Base-by-base conservation (phyloP, 1,140 invertebrate species). In the Brachionus plicatilis region DNA sequence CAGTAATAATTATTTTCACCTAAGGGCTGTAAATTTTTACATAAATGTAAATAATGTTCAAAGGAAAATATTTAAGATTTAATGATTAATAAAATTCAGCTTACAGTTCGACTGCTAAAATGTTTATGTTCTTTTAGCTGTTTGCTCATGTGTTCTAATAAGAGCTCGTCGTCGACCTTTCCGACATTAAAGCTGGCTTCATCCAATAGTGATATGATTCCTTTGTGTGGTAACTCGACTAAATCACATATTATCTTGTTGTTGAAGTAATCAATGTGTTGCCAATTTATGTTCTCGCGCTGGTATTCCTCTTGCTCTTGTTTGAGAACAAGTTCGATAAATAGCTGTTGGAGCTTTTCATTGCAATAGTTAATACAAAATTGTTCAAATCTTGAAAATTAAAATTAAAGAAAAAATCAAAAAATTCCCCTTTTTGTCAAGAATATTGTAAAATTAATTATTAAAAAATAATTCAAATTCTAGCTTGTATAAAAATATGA, bases 361-460 rank as follows among this genome's bases (percentile, higher is more conserved):
- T 97, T 98, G 87, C 96, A 97, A 90, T 97, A 97, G 89, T 97
- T 97, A 87, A 98, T 98, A 88, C 95, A 97, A 88, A 96, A 95
- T 89, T 97, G 95, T 89, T 97, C 95, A 90, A 97, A 97, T 87
- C 94, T 90, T 86, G 83, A 87, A 85, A 37, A 37, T 37, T 37
- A 37, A 0, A 37, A 37, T 37, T 37, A 37, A 37, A 37, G 7
- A 37, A 37, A 37, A 37, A 37, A 29, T 29, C 3, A 3, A 3
- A 29, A 29, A 29, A 29, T 29, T 29, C 3, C 3, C 27, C 27
- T 3, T 37, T 4, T 37, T 7, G 5, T 37, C 33, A 1, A 37
- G 7, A 37, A 37, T 24, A 37, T 37, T 37, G 4, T 37, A 4
- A 3, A 37, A 7, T 37, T 37, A 37, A 37, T 37, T 0, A 37